phyloP scores from a whole-genome alignment of 2,797 vertebrate genomes.

The Arrhamphus sclerolepis region DNA sequence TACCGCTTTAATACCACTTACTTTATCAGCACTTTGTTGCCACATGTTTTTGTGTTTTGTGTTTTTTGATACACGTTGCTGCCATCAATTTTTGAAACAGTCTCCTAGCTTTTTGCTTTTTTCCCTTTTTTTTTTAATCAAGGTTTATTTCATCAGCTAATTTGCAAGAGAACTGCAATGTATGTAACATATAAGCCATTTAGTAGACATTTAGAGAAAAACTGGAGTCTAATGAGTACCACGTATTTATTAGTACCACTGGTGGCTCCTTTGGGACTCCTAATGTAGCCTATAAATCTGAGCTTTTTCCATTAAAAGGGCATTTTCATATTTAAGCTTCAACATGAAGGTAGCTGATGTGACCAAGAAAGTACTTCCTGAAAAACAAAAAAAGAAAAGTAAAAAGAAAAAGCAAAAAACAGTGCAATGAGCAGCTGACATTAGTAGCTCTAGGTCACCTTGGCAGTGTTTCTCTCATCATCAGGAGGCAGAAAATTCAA shows the following conservation, averaged over 20 bases:
- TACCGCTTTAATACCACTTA: too few species aligned
- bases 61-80: too few species aligned
- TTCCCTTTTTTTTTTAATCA: too few species aligned
- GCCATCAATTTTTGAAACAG: too few species aligned
- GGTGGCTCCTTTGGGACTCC: constrained; percentile 24
- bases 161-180: background rate
- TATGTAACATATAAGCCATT: constrained; percentile 11
- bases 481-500: constrained; percentile 57
- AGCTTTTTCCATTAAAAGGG: constrained; percentile 9
- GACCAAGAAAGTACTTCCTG: constrained; percentile 11
- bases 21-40: too few species aligned
- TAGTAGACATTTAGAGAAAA: constrained; percentile 20
- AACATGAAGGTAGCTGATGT: background rate
- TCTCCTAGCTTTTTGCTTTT: too few species aligned
- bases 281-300: constrained; percentile 19
- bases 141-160: too few species aligned
- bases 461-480: constrained; percentile 55
- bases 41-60: too few species aligned
- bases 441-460: constrained; percentile 65
- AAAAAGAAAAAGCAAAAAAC: background rate
- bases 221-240: constrained; percentile 31
- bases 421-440: constrained; percentile 60
- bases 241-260: constrained; percentile 28
- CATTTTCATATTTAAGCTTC: constrained; percentile 4
- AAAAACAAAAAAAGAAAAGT: constrained; percentile 54